Evolutionary conservation across 2,797 vertebrate species (phyloP).

Genomic region (Lutjanus argentimaculatus): DNA sequence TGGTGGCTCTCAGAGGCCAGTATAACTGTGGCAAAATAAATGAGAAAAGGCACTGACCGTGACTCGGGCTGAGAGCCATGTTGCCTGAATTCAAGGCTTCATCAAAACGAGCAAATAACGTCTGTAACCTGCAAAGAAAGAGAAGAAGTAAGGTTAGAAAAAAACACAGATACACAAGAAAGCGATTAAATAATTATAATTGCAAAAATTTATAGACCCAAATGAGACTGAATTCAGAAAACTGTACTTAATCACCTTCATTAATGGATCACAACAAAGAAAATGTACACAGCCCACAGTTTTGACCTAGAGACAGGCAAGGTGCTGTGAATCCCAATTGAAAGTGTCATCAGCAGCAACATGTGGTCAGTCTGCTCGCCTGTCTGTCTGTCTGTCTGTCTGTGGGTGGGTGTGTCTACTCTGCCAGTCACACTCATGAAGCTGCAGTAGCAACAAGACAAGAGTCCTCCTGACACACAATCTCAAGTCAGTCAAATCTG

Average conservation of each 20-base stretch:
- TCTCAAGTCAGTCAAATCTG: neutral
- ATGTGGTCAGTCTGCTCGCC: slow-evolving; percentile 57
- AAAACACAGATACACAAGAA: neutral
- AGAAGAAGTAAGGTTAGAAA: slow-evolving; percentile 45
- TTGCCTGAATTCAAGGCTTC: slow-evolving; percentile 94
- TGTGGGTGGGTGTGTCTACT: slow-evolving; percentile 76
- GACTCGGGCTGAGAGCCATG: slow-evolving; percentile 93
- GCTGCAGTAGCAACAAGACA: slow-evolving; percentile 52
- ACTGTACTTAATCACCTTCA: neutral
- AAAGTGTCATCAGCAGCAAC: slow-evolving; percentile 47
- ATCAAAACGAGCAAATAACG: slow-evolving; percentile 96
- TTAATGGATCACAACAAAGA: slow-evolving; percentile 7
- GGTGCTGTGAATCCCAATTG: slow-evolving; percentile 36
- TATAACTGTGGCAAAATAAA: slow-evolving; percentile 23
- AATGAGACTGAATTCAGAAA: neutral
- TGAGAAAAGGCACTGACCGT: slow-evolving; percentile 88
- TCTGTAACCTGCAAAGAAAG: slow-evolving; percentile 90
- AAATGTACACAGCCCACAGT: slow-evolving; percentile 5
- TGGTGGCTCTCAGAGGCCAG: slow-evolving; percentile 6
- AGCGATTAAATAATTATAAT: neutral
- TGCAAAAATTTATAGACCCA: neutral
- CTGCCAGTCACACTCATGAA: slow-evolving; percentile 57
- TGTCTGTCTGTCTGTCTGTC: slow-evolving; percentile 25
- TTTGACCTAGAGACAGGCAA: slow-evolving; percentile 28
- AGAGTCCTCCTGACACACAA: slow-evolving; percentile 37